Evolutionary conservation across 2,888 invertebrate species (phyloP), one percentile per base, ranked within the genome.

Genomic region (Unio pictorum): DNA sequence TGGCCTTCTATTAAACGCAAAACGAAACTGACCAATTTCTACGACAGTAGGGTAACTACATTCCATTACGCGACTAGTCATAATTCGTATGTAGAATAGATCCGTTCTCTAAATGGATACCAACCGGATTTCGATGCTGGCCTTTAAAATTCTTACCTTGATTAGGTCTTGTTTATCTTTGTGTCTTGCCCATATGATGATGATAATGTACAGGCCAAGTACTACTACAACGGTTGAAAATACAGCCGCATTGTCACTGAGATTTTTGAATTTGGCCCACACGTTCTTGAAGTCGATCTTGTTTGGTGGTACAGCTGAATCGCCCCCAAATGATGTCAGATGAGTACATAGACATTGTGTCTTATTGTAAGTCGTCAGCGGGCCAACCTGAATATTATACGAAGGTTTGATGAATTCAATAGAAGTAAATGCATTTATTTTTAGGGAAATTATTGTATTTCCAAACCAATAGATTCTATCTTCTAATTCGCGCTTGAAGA

Each of bases 271-370:
- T 79, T 88, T 88, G 28, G 83, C 83, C 86, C 86, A 89, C 6
- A 90, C 89, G 54, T 87, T 90, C 67, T 73, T 84, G 78, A 90
- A 90, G 83, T 90, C 88, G 66, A 90, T 90, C 17, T 89, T 89
- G 79, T 90, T 90, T 2, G 88, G 88, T 6, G 89, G 88, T 5
- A 89, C 89, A 11, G 83, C 88, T 66, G 89, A 85, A 76, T 89
- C 89, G 17, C 89, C 87, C 2, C 89, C 89, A 71, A 90, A 90
- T 5, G 90, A 88, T 6, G 90, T 90, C 78, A 90, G 78, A 72
- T 90, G 90, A 59, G 77, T 86, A 66, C 88, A 89, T 45, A 86
- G 72, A 71, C 90, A 90, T 68, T 86, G 84, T 0, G 89, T 89
- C 56, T 79, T 76, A 71, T 81, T 81, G 55, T 80, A 80, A 18